These are phyloP conservation scores for Theonella swinhoei DNA, from an alignment of 37 sponge, comb jelly and placozoan genomes.

Conservation along the genomic window DNA sequence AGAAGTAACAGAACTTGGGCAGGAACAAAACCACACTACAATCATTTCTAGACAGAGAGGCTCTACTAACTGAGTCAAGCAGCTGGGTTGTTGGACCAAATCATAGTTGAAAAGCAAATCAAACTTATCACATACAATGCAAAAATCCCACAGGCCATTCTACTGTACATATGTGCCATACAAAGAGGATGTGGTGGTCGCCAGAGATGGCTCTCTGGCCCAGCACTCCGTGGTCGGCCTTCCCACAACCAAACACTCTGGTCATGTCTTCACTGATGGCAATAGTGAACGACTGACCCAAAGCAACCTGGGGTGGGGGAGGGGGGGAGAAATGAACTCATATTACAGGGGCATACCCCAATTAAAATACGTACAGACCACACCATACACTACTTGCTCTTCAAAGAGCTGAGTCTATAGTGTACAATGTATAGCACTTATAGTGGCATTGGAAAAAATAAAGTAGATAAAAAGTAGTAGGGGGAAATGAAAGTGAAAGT, in stretches of 20 bases:
- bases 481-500: background rate
- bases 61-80: no score
- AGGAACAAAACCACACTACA: no score
- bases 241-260: slow-evolving; percentile 58
- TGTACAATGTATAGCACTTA: background rate
- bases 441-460: background rate
- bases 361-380: no score
- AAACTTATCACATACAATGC: no score
- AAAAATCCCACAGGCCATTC: background rate
- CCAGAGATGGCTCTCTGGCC: slow-evolving; percentile 28
- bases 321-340: no score
- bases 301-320: slow-evolving; percentile 55
- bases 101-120: no score
- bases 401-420: background rate
- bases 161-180: no score
- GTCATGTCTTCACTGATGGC: slow-evolving; percentile 44
- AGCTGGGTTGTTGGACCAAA: no score
- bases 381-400: no score
- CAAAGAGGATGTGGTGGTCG: slow-evolving; percentile 33
- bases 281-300: slow-evolving; percentile 61
- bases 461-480: background rate
- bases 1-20: no score
- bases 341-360: no score
- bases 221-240: slow-evolving; percentile 40
- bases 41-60: no score